Percentiles rank a stretch among this genome's conserved stretches.
Conservation (phyloP, 2,888 invertebrate species). For the Pyrrhosoma nymphula region DNA sequence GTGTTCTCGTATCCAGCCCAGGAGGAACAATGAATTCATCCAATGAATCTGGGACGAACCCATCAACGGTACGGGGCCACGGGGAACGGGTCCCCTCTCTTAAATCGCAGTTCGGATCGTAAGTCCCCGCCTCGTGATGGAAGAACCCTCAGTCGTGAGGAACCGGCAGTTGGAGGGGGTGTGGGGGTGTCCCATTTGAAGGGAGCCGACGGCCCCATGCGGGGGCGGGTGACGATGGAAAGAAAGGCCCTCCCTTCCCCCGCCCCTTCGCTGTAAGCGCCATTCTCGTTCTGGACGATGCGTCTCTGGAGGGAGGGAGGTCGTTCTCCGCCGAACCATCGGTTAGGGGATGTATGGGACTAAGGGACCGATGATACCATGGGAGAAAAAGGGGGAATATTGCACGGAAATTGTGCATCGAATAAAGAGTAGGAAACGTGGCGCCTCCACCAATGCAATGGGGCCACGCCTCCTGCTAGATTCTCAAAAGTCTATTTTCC, state of each 20-base stretch:
- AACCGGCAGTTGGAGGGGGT: background rate
- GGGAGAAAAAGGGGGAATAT: background rate
- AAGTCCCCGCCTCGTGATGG: background rate
- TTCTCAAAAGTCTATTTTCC: no score
- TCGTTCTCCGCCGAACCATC: background rate
- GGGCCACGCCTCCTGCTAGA: no score
- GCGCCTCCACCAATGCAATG: background rate
- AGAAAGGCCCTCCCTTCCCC: background rate
- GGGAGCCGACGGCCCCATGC: no score
- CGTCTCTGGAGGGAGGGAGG: conserved; percentile 1
- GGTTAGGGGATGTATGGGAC: background rate
- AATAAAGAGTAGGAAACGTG: background rate
- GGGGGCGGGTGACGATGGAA: background rate
- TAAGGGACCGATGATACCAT: background rate
- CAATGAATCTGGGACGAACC: background rate
- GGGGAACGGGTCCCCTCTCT: background rate
- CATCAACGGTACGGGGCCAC: background rate
- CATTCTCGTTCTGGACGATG: conserved; percentile 25
- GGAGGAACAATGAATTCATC: background rate
- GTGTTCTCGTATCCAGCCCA: background rate
- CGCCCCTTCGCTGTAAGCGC: background rate
- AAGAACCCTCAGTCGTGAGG: background rate
- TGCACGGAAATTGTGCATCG: background rate
- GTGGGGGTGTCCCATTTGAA: background rate
- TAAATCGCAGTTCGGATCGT: background rate